A percentile compares a stretch with the other conserved stretches of the same genome.
Conservation (phyloP, 2,113 vertebrate species). For the Equus quagga region DNA sequence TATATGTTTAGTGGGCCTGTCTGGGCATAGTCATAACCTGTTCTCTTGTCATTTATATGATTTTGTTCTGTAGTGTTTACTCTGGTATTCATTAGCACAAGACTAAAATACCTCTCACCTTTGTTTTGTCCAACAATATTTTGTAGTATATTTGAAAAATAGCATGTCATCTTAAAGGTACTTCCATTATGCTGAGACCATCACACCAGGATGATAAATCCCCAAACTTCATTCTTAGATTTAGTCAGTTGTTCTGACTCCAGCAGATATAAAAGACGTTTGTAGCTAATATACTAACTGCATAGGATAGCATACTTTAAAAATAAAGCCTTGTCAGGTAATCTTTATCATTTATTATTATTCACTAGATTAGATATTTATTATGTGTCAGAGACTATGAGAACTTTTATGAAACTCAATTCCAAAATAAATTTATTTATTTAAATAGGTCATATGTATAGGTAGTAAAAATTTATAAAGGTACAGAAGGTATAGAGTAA, state of each 20-base stretch:
- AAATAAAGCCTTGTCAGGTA: not conserved
- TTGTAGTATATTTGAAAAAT: slow-evolving; percentile 52
- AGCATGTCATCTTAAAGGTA: slow-evolving; percentile 41
- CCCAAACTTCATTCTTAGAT: slow-evolving; percentile 18
- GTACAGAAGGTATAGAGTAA: not conserved
- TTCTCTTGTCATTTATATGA: slow-evolving; percentile 75
- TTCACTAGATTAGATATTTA: slow-evolving; percentile 3
- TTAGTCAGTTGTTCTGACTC: slow-evolving; percentile 1
- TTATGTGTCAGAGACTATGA: not conserved
- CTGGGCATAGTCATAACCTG: slow-evolving; percentile 72
- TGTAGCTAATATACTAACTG: not conserved
- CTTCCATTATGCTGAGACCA: not conserved
- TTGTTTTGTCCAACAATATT: slow-evolving; percentile 47
- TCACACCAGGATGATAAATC: not conserved
- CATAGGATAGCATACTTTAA: not conserved
- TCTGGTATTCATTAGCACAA: slow-evolving; percentile 66
- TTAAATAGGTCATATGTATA: not conserved
- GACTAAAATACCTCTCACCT: slow-evolving; percentile 54
- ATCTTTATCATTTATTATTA: not conserved
- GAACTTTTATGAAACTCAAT: slow-evolving; percentile 26
- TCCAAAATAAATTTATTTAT: slow-evolving; percentile 30
- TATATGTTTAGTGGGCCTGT: slow-evolving; percentile 58
- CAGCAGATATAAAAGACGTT: slow-evolving; percentile 25
- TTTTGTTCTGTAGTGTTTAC: slow-evolving; percentile 72
- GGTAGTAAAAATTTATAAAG: slow-evolving; percentile 23